These are phyloP conservation scores for Ericerus pela DNA, from an alignment of 1,140 invertebrate genomes.

Conservation along the genomic window DNA sequence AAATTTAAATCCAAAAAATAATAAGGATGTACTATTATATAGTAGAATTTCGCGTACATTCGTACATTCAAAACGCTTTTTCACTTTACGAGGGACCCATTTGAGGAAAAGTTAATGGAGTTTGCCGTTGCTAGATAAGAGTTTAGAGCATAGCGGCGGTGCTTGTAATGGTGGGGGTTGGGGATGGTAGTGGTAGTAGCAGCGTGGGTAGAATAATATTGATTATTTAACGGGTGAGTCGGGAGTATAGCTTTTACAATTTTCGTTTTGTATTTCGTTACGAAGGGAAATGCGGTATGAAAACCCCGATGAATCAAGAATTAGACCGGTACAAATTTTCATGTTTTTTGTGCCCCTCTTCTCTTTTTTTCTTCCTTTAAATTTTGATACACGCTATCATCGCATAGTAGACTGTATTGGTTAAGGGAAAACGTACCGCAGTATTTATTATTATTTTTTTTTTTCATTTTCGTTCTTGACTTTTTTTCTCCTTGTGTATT, in stretches of 20 bases:
- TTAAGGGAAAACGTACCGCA: too few species aligned
- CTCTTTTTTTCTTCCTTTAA: too few species aligned
- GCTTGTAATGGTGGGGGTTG: too few species aligned
- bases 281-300: constrained; percentile 4
- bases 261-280: not conserved
- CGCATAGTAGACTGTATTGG: too few species aligned
- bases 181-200: not conserved
- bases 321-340: not conserved
- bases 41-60: too few species aligned
- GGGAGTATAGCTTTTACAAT: not conserved
- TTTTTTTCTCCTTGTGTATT: too few species aligned
- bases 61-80: not conserved
- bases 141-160: too few species aligned
- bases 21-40: too few species aligned
- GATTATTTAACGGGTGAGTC: constrained; percentile 8
- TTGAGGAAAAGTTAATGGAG: constrained; percentile 11
- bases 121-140: constrained; percentile 7
- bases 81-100: constrained; percentile 1
- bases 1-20: too few species aligned
- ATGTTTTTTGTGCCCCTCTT: not conserved
- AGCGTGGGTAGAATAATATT: constrained; percentile 11
- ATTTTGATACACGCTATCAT: too few species aligned
- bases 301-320: constrained; percentile 1
- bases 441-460: too few species aligned
- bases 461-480: too few species aligned